These are phyloP conservation scores for Tribolium castaneum DNA, from an alignment of 1,140 invertebrate genomes.

Conservation along the genomic window DNA sequence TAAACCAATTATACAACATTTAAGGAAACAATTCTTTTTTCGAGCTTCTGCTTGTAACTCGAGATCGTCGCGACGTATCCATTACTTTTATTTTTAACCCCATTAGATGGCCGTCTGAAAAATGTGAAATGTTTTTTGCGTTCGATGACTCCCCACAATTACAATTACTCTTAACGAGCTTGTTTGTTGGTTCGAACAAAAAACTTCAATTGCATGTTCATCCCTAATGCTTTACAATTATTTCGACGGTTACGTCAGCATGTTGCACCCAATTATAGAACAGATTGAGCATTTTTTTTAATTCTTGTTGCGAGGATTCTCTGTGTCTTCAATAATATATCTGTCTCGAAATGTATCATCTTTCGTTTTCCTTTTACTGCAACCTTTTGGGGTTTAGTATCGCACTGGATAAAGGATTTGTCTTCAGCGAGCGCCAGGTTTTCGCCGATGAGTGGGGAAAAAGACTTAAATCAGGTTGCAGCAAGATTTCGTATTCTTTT, in stretches of 20 bases:
- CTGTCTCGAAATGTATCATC: slow-evolving; percentile 6
- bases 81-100: slow-evolving; percentile 4
- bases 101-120: not conserved
- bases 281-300: not conserved
- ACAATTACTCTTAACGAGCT: not conserved
- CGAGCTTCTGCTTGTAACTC: slow-evolving; percentile 5
- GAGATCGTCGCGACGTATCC: slow-evolving; percentile 6
- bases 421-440: not conserved
- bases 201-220: not conserved
- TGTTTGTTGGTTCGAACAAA: slow-evolving; percentile 4
- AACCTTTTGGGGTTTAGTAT: slow-evolving; percentile 11
- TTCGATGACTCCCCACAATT: not conserved
- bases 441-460: not conserved
- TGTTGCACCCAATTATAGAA: not conserved
- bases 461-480: slow-evolving; percentile 1
- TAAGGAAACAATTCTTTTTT: slow-evolving; percentile 21
- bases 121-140: not conserved
- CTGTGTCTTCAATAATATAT: slow-evolving; percentile 6
- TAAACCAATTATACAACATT: slow-evolving; percentile 27
- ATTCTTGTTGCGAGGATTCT: not conserved
- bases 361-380: not conserved
- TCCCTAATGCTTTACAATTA: slow-evolving; percentile 12
- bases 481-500: slow-evolving; percentile 1
- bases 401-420: not conserved
- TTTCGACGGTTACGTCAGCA: not conserved